Base-by-base conservation (phyloP, 2,888 invertebrate species). In the Notocelia uddmanniana region DNA sequence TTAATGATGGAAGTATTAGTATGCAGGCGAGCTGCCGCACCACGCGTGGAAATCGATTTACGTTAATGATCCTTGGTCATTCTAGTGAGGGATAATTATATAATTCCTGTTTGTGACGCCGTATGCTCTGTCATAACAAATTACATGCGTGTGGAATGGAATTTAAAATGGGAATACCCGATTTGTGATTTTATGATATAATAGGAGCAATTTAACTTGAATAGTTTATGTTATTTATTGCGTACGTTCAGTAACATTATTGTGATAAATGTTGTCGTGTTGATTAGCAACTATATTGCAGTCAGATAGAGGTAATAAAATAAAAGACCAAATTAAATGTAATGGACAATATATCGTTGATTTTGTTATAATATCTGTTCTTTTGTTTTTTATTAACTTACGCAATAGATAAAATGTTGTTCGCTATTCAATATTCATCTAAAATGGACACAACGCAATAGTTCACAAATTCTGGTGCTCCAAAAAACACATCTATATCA, bases 41-140 rank as follows among this genome's bases (percentile, higher is more conserved):
- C 79, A 78, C 80, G 82, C 84, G 80, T 81, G 78, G 78, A 73
- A 89, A 89, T 88, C 85, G 83, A 88, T 89, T 88, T 84, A 77
- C 78, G 77, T 80, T 85, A 87, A 89, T 82, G 88, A 88, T 77
- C 83, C 86, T 85, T 85, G 85, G 85, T 80, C 79, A 78, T 77
- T 79, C 82, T 80, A 84, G 79, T 77, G 78, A 76, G 81, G 81
- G 81, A 82, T 85, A 85, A 85, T 82, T 79, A 81, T 84, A 81
- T 81, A 82, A 82, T 82, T 80, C 78, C 76, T 77, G 76, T 76
- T 76, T 68, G 71, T 74, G 67, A 78, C 78, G 68, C 73, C 78
- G 76, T 78, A 76, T 69, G 74, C 76, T 76, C 79, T 79, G 81
- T 86, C 84, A 84, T 77, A 80, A 81, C 82, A 80, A 81, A 85